Percentiles rank a stretch among this genome's conserved stretches.
Evolutionary conservation across 2,797 vertebrate genomes (phyloP).

Genomic region (Microhierax caerulescens): DNA sequence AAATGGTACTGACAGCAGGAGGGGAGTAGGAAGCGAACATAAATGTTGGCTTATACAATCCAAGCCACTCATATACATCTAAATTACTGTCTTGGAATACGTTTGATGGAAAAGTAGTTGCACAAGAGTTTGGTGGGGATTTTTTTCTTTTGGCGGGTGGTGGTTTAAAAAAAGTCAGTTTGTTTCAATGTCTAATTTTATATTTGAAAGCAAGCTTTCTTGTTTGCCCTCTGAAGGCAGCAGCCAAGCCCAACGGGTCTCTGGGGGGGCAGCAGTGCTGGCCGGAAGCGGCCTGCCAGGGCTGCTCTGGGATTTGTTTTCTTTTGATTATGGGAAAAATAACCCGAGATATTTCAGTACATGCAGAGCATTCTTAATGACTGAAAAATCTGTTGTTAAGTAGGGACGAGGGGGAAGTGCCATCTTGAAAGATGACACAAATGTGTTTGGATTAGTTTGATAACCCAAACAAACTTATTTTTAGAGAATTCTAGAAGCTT

Average conservation of each 20-base stretch:
- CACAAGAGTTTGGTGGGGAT: not conserved
- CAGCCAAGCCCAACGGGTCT: not conserved
- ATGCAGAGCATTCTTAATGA: constrained; percentile 36
- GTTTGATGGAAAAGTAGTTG: not conserved
- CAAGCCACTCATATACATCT: not conserved
- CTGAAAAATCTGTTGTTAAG: constrained; percentile 44
- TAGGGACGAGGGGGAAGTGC: not conserved
- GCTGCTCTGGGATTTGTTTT: constrained; percentile 63
- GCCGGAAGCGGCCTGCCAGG: constrained; percentile 18
- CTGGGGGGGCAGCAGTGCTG: not conserved
- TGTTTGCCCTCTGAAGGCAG: constrained; percentile 2
- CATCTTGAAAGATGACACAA: not conserved
- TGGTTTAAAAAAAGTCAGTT: not conserved
- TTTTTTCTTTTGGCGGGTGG: rapidly evolving
- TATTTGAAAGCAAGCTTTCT: not conserved
- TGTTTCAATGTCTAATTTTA: not conserved
- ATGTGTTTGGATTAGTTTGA: constrained; percentile 10
- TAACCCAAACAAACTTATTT: constrained; percentile 37
- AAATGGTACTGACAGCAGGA: not conserved
- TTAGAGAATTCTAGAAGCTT: constrained; percentile 48
- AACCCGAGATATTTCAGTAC: constrained; percentile 51
- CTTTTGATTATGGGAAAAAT: constrained; percentile 68
- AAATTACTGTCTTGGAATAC: not conserved
- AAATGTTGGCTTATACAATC: not conserved
- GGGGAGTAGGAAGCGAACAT: not conserved